Percentiles rank a stretch among this genome's conserved stretches.
These are phyloP conservation scores for Galerucella calmariensis DNA, from an alignment of 2,888 invertebrate genomes.

Conservation along the genomic window DNA sequence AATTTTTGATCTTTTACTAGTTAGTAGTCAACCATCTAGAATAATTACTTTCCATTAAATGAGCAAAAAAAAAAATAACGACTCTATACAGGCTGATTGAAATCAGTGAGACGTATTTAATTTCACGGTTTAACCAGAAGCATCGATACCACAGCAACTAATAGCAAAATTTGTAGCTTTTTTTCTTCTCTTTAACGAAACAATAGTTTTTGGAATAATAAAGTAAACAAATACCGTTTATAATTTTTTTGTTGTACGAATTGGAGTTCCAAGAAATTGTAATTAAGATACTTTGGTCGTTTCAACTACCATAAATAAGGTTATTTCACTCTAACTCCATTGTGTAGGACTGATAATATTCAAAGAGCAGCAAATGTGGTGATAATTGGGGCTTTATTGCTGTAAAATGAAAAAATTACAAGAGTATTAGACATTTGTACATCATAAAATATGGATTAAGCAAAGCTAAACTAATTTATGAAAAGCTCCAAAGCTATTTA, in stretches of 20 bases:
- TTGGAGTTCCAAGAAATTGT: background rate
- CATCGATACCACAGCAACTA: background rate
- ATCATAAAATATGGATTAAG: too few relatives aligned
- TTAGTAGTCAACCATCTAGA: background rate
- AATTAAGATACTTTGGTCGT: background rate
- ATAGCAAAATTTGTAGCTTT: background rate
- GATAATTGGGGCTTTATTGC: too few relatives aligned
- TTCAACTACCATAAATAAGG: too few relatives aligned
- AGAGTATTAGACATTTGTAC: too few relatives aligned
- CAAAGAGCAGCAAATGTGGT: too few relatives aligned
- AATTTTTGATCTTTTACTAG: background rate
- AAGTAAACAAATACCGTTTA: background rate
- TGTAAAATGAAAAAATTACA: too few relatives aligned
- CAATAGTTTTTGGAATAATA: constrained; percentile 1
- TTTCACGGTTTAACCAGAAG: background rate
- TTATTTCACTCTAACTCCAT: too few relatives aligned
- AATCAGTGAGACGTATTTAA: constrained; percentile 4
- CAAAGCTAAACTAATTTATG: too few relatives aligned
- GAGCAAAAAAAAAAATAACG: background rate
- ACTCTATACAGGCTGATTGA: background rate
- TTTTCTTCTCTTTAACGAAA: background rate
- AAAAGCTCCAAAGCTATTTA: too few relatives aligned
- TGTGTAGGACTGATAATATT: too few relatives aligned
- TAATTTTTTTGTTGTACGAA: background rate
- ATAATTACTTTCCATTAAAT: constrained; percentile 4